A percentile compares a stretch with the other conserved stretches of the same genome.
Evolutionary conservation across 1,140 invertebrate genomes (phyloP).

Genomic region (Heterodera schachtii): DNA sequence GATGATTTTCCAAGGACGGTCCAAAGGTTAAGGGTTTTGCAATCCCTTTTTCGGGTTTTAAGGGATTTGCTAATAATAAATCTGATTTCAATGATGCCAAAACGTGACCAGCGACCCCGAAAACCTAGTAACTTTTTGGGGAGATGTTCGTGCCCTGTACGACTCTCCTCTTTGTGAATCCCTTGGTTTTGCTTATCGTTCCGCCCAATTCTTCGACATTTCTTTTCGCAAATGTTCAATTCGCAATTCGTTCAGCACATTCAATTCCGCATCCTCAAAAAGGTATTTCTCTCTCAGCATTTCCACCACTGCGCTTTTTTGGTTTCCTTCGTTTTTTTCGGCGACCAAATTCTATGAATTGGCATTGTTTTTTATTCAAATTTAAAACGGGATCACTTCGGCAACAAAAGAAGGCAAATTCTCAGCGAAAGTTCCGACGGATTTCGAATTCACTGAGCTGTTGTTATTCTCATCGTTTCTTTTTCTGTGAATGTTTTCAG

Average conservation of each 20-base stretch:
- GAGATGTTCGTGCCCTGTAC: too few species aligned
- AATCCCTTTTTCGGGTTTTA: too few species aligned
- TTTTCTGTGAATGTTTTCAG: not conserved
- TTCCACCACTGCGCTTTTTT: not conserved
- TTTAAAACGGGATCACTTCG: not conserved
- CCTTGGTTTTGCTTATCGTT: not conserved
- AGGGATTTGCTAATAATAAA: too few species aligned
- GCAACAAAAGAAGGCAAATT: not conserved
- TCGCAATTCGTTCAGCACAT: not conserved
- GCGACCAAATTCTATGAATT: not conserved
- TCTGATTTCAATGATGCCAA: too few species aligned
- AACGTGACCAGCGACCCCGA: too few species aligned
- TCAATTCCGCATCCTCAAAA: not conserved
- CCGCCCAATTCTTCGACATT: not conserved
- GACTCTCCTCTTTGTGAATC: too few species aligned
- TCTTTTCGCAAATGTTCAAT: constrained; percentile 9
- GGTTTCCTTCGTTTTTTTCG: not conserved
- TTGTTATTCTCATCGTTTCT: not conserved
- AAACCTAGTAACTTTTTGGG: too few species aligned
- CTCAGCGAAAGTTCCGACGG: not conserved
- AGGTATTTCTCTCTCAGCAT: constrained; percentile 1
- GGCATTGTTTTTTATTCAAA: not conserved
- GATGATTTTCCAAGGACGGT: too few species aligned
- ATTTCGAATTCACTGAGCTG: not conserved
- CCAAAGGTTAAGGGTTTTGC: too few species aligned